A percentile compares a stretch with the other conserved stretches of the same genome.
phyloP scores from a whole-genome alignment of 2,113 vertebrate species.

The Pholis gunnellus region DNA sequence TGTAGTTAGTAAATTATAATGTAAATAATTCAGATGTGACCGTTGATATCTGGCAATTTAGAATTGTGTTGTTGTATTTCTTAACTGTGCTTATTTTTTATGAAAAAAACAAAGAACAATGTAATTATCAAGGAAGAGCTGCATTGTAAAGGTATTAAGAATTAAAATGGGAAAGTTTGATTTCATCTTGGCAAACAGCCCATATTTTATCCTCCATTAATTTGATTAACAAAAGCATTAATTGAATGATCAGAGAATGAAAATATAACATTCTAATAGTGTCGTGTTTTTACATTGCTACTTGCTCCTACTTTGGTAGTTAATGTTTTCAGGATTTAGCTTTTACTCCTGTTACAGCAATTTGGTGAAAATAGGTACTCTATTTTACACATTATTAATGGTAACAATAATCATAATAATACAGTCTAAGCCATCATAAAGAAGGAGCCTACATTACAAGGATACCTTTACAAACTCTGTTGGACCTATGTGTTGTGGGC shows the following conservation, averaged over 20 bases:
- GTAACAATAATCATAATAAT: not conserved
- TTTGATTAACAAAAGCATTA: not conserved
- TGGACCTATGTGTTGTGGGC: not conserved
- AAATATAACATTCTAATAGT: not conserved
- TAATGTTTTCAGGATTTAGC: not conserved
- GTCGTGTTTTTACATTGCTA: not conserved
- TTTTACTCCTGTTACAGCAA: not conserved
- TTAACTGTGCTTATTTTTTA: not conserved
- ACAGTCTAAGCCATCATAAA: not conserved
- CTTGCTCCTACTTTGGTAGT: not conserved
- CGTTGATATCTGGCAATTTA: not conserved
- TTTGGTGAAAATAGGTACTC: not conserved
- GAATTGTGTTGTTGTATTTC: not conserved
- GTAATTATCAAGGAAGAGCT: not conserved
- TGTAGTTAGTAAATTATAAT: not conserved
- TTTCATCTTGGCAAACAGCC: not conserved
- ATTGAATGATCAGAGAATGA: slow-evolving; percentile 5
- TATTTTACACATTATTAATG: not conserved
- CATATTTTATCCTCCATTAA: slow-evolving; percentile 4
- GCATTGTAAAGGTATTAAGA: not conserved
- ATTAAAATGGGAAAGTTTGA: not conserved
- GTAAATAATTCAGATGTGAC: not conserved
- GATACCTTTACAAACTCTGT: not conserved
- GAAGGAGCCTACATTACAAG: not conserved
- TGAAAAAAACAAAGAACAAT: not conserved